Evolutionary conservation across 1,140 invertebrate genomes (phyloP), one percentile per base, ranked within the genome.

Genomic region (Tetramorium parvispinum): DNA sequence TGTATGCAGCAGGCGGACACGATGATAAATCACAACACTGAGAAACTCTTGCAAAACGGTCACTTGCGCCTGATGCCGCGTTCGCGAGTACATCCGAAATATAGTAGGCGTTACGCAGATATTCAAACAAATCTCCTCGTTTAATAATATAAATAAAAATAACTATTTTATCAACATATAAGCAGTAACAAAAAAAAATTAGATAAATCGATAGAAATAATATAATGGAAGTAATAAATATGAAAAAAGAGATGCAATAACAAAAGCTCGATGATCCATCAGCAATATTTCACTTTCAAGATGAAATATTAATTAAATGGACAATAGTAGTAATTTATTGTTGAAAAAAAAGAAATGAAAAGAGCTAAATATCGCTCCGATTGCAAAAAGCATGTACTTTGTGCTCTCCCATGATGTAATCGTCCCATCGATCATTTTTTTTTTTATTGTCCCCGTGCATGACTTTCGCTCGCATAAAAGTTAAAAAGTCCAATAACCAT

Each of bases 11-110:
- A 43, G 27, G 27, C 57, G 49, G 53, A 87, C 77, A 27, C 78
- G 49, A 87, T 83, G 73, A 85, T 89, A 89, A 85, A 88, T 89
- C 81, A 73, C 18, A 55, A 88, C 87, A 59, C 40, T n/a, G 75
- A 85, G 51, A n/a, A 89, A 51, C 37, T 75, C n/a, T 51, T 37
- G 78, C 49, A 77, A 70, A 87, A 51, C 40, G 55, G 43, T 59
- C 57, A 51, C 53, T 66, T 46, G 86, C 49, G 55, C 37, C 63
- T 49, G 87, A 85, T 55, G 63, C 76, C 18, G 11, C 18, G 11
- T 49, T 53, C 32, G n/a, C 27, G 43, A 43, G n/a, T 11, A 27
- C 65, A 10, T 7, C 10, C 16, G 21, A 18, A 70, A 37, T 76
- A 57, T 49, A 55, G 24, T 73, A 51, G 8, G 43, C 16, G 43